phyloP scores from a whole-genome alignment of 2,113 vertebrate species.

The Microcebus lehilahytsara region DNA sequence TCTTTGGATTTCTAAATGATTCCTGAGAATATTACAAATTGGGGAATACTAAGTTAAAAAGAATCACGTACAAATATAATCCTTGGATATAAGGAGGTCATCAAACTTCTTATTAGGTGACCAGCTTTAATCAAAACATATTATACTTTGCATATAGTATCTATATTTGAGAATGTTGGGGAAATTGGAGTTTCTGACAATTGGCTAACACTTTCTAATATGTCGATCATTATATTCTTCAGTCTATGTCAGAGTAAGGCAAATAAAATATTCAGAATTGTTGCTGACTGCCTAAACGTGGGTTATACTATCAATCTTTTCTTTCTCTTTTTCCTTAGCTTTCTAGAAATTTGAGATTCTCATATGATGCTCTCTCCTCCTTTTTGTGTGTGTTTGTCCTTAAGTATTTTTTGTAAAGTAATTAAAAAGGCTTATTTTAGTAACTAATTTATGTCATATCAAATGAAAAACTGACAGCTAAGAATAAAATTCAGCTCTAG shows the following conservation, averaged over 20 bases:
- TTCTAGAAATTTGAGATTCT: constrained; percentile 41
- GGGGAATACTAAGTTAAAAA: not conserved
- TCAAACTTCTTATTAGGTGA: not conserved
- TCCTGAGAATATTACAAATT: not conserved
- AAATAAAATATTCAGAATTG: constrained; percentile 14
- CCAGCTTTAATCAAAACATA: not conserved
- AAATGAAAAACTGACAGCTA: constrained; percentile 72
- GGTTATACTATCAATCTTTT: not conserved
- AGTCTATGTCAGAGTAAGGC: not conserved
- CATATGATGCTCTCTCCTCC: not conserved
- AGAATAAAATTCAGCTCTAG: constrained; percentile 74
- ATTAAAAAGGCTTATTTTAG: constrained; percentile 70
- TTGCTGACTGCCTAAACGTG: not conserved
- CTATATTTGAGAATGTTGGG: not conserved
- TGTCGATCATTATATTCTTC: not conserved
- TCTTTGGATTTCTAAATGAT: constrained; percentile 12
- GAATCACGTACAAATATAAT: not conserved
- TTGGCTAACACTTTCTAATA: not conserved
- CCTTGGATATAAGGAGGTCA: not conserved
- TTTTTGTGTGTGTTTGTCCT: constrained; percentile 19
- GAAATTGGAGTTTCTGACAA: not conserved
- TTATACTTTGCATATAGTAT: not conserved
- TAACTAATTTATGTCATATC: constrained; percentile 75
- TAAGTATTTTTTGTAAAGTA: constrained; percentile 73
- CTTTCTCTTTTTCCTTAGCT: constrained; percentile 1